Conservation (phyloP, 2,113 vertebrate species). For the Pterophyllum scalare region DNA sequence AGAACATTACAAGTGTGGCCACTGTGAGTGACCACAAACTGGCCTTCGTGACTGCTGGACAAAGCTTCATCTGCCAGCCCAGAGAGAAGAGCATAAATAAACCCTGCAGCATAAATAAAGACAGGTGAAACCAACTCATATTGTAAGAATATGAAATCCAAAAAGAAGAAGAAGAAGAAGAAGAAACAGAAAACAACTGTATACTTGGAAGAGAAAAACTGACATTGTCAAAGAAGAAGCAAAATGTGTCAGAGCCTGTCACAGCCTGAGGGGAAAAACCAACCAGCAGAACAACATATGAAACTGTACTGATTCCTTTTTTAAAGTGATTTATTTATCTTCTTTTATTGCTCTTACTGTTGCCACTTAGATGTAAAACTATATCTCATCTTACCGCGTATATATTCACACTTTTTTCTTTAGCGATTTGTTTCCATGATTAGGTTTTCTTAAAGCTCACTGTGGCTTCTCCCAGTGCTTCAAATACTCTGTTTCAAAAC, state of each 20-base stretch:
- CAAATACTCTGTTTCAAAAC: too few species aligned
- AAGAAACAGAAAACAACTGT: background rate
- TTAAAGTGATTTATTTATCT: constrained; percentile 9
- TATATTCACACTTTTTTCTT: too few species aligned
- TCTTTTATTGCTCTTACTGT: constrained; percentile 1
- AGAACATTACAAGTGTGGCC: background rate
- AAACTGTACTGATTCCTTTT: background rate
- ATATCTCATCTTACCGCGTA: background rate
- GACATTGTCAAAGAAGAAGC: background rate
- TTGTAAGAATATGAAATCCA: constrained; percentile 1
- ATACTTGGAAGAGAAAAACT: background rate
- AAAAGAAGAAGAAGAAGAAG: background rate
- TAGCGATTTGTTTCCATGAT: too few species aligned
- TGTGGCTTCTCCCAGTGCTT: too few species aligned
- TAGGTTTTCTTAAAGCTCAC: too few species aligned
- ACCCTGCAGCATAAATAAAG: background rate
- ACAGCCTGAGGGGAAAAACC: background rate
- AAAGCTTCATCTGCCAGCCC: background rate
- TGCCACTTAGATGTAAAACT: constrained; percentile 10
- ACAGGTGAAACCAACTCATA: background rate
- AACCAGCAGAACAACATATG: constrained; percentile 5
- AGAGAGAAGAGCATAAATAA: background rate
- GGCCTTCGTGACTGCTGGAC: background rate
- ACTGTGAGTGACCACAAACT: background rate
- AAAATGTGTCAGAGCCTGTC: background rate